phyloP scores from a whole-genome alignment of 2,797 vertebrate genomes.

The Enoplosus armatus region DNA sequence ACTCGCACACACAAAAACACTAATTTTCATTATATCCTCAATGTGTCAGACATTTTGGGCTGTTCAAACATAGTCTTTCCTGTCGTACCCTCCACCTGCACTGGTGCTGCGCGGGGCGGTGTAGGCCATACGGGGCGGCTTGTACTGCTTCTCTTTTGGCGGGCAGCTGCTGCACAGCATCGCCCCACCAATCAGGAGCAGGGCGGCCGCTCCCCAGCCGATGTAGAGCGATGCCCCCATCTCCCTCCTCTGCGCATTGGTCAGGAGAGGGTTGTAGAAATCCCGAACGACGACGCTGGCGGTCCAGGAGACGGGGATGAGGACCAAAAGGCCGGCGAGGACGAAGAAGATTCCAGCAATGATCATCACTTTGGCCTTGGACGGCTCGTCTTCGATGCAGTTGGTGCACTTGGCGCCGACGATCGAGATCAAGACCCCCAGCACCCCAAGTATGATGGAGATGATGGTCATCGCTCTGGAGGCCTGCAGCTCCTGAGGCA shows the following conservation, averaged over 20 bases:
- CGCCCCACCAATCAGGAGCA: constrained; percentile 91
- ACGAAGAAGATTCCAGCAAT: constrained; percentile 90
- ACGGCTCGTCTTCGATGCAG: constrained; percentile 91
- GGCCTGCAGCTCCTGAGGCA: constrained; percentile 91
- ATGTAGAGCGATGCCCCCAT: constrained; percentile 91
- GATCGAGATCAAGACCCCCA: constrained; percentile 90
- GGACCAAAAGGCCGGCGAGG: constrained; percentile 87
- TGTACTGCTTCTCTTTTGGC: constrained; percentile 90
- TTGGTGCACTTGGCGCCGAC: constrained; percentile 96
- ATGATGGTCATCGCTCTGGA: constrained; percentile 91
- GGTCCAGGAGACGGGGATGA: constrained; percentile 94
- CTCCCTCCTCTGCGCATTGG: constrained; percentile 86
- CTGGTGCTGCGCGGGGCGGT: constrained; percentile 87
- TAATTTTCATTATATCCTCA: background rate
- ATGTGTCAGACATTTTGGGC: background rate
- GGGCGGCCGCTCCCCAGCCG: constrained; percentile 89
- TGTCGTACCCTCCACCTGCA: constrained; percentile 87
- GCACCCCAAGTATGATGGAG: constrained; percentile 88
- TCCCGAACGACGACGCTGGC: constrained; percentile 89
- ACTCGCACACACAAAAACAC: constrained; percentile 29
- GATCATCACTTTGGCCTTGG: constrained; percentile 95
- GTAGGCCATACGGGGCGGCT: constrained; percentile 89
- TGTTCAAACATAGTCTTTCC: constrained; percentile 93
- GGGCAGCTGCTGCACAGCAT: constrained; percentile 94
- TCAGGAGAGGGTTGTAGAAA: constrained; percentile 90